phyloP scores from a whole-genome alignment of 1,140 invertebrate species.

The Drosophila nebulosa region DNA sequence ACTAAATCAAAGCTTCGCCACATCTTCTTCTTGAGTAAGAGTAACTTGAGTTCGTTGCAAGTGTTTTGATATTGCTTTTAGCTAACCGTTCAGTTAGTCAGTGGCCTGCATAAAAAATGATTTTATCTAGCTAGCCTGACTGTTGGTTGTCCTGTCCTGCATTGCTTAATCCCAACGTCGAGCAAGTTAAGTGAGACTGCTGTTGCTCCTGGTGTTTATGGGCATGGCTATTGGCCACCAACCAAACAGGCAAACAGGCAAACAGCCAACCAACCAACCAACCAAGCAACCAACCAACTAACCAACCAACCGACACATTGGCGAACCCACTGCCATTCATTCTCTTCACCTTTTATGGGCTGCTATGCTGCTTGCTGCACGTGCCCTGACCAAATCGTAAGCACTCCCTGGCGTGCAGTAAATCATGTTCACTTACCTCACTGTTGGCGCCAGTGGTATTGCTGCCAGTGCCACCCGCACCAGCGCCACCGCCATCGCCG shows the following conservation, averaged over 20 bases:
- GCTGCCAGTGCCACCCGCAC: slow-evolving; percentile 22
- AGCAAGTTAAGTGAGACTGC: slow-evolving; percentile 36
- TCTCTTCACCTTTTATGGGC: not conserved
- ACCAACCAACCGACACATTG: not conserved
- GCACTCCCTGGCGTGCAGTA: slow-evolving; percentile 63
- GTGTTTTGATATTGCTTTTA: not conserved
- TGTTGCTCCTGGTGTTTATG: slow-evolving; percentile 19
- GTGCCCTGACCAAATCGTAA: slow-evolving; percentile 61
- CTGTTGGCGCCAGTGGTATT: slow-evolving; percentile 59
- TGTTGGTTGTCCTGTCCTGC: slow-evolving; percentile 6
- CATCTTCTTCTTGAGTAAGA: too few relatives aligned
- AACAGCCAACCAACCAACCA: too few relatives aligned
- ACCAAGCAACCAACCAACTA: too few relatives aligned
- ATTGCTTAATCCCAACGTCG: slow-evolving; percentile 35
- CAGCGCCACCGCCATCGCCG: not conserved
- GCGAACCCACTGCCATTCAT: not conserved
- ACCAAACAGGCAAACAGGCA: not conserved
- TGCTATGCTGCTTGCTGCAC: slow-evolving; percentile 13
- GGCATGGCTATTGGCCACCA: slow-evolving; percentile 24
- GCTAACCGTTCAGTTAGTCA: not conserved
- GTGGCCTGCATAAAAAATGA: slow-evolving; percentile 35
- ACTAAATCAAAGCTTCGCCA: too few relatives aligned
- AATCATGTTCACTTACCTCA: slow-evolving; percentile 79
- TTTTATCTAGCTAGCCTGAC: slow-evolving; percentile 40
- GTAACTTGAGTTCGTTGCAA: not conserved